These are phyloP conservation scores for Cosmia pyralina DNA, from an alignment of 2,888 invertebrate species.

Conservation along the genomic window DNA sequence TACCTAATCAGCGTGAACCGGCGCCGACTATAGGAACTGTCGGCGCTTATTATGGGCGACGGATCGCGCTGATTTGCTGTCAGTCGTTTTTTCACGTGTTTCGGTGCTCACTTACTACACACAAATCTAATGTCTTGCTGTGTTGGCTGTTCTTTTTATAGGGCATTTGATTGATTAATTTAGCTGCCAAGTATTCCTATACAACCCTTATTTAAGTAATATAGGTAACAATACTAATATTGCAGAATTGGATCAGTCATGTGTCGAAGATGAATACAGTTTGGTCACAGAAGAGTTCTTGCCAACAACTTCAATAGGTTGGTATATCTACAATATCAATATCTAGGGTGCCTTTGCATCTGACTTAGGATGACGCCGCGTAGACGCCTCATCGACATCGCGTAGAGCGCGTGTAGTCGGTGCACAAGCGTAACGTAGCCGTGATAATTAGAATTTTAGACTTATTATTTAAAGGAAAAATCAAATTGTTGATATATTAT, in stretches of 20 bases:
- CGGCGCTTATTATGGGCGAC: no score
- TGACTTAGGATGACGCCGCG: background rate
- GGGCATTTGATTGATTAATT: no score
- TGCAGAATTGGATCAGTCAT: slow-evolving; percentile 85
- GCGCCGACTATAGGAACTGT: no score
- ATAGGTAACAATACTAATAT: slow-evolving; percentile 37
- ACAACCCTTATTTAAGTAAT: no score
- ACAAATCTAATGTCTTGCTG: no score
- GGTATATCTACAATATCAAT: background rate
- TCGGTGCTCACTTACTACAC: no score
- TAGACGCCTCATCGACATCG: background rate
- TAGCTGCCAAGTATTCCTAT: no score
- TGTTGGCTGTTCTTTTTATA: no score
- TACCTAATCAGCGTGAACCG: no score
- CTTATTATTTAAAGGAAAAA: background rate
- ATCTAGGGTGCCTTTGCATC: background rate
- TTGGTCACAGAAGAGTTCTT: slow-evolving; percentile 84
- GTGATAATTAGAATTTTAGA: background rate
- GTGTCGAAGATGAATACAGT: slow-evolving; percentile 82
- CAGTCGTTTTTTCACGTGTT: no score
- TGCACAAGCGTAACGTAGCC: background rate
- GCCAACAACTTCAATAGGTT: slow-evolving; percentile 84
- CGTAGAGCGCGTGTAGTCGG: background rate
- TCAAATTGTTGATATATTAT: no score
- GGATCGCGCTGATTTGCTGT: no score